Evolutionary conservation across 2,797 vertebrate genomes (phyloP).

Genomic region (Ceyx erithaca): DNA sequence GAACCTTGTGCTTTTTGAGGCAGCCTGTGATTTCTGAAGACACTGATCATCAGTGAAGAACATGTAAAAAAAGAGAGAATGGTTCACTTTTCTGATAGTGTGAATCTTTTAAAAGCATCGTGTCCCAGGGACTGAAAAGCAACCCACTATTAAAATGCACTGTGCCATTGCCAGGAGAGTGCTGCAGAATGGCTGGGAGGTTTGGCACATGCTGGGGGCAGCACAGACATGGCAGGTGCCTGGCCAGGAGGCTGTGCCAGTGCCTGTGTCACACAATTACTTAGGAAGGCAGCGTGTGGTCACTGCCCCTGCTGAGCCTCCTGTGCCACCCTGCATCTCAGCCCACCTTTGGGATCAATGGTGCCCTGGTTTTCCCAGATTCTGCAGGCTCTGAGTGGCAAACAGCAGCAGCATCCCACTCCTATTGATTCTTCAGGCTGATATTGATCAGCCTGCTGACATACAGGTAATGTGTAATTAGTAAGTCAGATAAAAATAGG

Average conservation of each 20-base stretch:
- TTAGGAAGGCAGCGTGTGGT: not conserved
- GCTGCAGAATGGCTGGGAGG: not conserved
- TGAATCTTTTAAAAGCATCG: not conserved
- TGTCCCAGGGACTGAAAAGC: not conserved
- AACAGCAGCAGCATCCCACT: not conserved
- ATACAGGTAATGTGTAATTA: constrained; percentile 53
- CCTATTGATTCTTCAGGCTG: not conserved
- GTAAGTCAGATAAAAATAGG: constrained; percentile 18
- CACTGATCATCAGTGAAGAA: not conserved
- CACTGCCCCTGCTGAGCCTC: not conserved
- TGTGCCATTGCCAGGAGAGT: not conserved
- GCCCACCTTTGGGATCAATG: not conserved
- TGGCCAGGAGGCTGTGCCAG: not conserved
- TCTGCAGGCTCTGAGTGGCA: constrained; percentile 34
- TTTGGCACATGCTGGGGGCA: not conserved
- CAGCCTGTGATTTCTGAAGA: not conserved
- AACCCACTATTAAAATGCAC: not conserved
- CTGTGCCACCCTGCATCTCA: not conserved
- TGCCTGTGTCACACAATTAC: not conserved
- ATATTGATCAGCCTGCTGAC: constrained; percentile 37
- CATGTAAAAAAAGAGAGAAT: not conserved
- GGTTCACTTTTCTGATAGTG: not conserved
- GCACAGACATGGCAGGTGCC: not conserved
- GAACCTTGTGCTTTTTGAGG: not conserved
- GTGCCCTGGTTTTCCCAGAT: not conserved